Percentiles rank a stretch among this genome's conserved stretches.
Conservation (phyloP, 2,888 invertebrate species). For the Gymnocheta viridis region DNA sequence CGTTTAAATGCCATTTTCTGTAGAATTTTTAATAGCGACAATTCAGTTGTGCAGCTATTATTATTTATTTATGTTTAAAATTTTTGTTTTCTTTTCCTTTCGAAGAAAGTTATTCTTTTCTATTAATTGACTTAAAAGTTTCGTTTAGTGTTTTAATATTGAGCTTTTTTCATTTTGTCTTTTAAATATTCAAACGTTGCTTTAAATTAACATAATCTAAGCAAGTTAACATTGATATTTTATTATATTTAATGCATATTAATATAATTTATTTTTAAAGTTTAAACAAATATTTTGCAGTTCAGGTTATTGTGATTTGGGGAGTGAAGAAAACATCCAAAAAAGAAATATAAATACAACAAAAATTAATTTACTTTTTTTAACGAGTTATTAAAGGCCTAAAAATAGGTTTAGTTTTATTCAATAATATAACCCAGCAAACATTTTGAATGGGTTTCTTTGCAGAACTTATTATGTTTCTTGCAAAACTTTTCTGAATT, state of each 20-base stretch:
- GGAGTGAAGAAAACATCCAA: conserved; percentile 56
- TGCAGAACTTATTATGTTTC: background rate
- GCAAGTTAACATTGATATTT: conserved; percentile 78
- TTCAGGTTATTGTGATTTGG: conserved; percentile 33
- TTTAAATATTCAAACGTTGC: conserved; percentile 46
- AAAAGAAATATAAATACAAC: conserved; percentile 41
- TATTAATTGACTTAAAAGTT: conserved; percentile 51
- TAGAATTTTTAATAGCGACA: conserved; percentile 54
- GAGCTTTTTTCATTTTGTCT: conserved; percentile 4
- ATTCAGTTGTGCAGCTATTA: conserved; percentile 44
- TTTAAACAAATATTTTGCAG: background rate
- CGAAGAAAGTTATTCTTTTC: conserved; percentile 1
- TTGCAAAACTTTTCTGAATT: background rate
- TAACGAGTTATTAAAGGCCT: background rate
- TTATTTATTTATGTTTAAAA: background rate
- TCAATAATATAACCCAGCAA: conserved; percentile 22
- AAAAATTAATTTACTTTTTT: conserved; percentile 18
- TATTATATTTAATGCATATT: background rate
- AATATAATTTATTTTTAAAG: background rate
- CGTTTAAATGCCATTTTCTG: conserved; percentile 77
- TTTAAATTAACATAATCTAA: conserved; percentile 75
- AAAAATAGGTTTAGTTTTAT: background rate
- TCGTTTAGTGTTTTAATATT: conserved; percentile 40
- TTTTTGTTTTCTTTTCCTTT: background rate
- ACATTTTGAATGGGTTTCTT: background rate